Conservation (phyloP, 2,888 invertebrate genomes). For the Agonopterix alstromeriana region DNA sequence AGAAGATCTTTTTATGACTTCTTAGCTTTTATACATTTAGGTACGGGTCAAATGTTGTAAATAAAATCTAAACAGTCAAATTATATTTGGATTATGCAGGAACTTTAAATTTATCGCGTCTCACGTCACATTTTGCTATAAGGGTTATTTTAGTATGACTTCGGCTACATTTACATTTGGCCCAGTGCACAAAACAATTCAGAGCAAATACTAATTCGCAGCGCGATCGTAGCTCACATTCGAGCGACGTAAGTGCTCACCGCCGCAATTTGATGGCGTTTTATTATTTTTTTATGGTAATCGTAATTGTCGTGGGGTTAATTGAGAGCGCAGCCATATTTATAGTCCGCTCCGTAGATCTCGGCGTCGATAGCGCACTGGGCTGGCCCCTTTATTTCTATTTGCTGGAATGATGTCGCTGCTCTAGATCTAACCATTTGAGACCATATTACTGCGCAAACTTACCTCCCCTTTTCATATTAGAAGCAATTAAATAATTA, state of each 20-base stretch:
- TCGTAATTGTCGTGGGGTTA: conserved; percentile 61
- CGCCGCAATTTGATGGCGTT: conserved; percentile 51
- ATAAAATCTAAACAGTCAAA: too few relatives aligned
- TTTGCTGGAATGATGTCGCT: conserved; percentile 39
- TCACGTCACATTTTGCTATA: too few relatives aligned
- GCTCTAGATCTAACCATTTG: conserved; percentile 9
- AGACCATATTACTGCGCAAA: not conserved
- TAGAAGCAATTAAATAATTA: not conserved
- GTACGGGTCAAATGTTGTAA: too few relatives aligned
- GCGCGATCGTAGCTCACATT: conserved; percentile 28
- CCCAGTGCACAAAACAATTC: conserved; percentile 18
- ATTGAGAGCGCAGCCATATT: conserved; percentile 61
- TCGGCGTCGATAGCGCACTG: conserved; percentile 35
- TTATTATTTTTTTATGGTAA: conserved; percentile 68
- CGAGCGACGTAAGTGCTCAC: conserved; percentile 33
- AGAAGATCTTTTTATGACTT: too few relatives aligned
- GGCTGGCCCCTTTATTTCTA: conserved; percentile 49
- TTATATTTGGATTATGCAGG: too few relatives aligned
- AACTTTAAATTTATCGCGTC: too few relatives aligned
- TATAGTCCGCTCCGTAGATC: conserved; percentile 47
- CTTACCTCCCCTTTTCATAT: not conserved
- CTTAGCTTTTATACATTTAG: not conserved
- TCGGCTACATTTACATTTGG: not conserved
- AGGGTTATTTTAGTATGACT: too few relatives aligned
- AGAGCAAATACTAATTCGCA: conserved; percentile 36